phyloP scores from a whole-genome alignment of 2,797 vertebrate species.

The Amniataba percoides region DNA sequence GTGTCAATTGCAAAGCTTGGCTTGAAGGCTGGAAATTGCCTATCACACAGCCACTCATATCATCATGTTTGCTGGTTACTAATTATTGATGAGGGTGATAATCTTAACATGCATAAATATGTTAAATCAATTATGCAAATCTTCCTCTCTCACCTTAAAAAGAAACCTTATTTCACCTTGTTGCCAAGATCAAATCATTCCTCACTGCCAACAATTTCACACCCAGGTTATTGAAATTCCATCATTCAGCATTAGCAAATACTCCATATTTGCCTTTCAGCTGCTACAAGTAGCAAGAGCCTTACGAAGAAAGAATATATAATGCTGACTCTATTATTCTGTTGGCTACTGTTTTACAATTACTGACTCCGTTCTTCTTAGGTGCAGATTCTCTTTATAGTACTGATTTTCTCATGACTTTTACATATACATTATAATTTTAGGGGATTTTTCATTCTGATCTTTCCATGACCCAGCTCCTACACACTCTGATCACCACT shows the following conservation, averaged over 20 bases:
- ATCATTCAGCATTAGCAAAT: not conserved
- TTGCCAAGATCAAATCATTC: slow-evolving; percentile 11
- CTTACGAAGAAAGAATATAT: not conserved
- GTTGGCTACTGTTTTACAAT: not conserved
- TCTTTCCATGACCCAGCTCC: not conserved
- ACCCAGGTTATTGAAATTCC: not conserved
- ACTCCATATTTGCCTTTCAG: not conserved
- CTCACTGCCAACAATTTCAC: not conserved
- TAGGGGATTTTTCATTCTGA: not conserved
- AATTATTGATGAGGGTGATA: slow-evolving; percentile 42
- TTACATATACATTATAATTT: not conserved
- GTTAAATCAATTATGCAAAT: slow-evolving; percentile 21
- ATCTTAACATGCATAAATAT: slow-evolving; percentile 25
- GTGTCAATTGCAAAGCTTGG: slow-evolving; percentile 14
- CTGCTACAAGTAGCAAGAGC: not conserved
- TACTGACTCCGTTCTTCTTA: not conserved
- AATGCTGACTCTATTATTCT: not conserved
- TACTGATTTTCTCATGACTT: not conserved
- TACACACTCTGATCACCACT: not conserved
- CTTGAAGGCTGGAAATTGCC: slow-evolving; percentile 21
- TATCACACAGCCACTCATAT: slow-evolving; percentile 17
- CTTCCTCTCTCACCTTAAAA: slow-evolving; percentile 4
- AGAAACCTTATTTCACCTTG: slow-evolving; percentile 23
- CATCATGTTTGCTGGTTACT: slow-evolving; percentile 17
- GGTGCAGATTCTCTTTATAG: not conserved